Evolutionary conservation across 92 coral and sea anemone genomes (phyloP).

Genomic region (Bergia sp.): DNA sequence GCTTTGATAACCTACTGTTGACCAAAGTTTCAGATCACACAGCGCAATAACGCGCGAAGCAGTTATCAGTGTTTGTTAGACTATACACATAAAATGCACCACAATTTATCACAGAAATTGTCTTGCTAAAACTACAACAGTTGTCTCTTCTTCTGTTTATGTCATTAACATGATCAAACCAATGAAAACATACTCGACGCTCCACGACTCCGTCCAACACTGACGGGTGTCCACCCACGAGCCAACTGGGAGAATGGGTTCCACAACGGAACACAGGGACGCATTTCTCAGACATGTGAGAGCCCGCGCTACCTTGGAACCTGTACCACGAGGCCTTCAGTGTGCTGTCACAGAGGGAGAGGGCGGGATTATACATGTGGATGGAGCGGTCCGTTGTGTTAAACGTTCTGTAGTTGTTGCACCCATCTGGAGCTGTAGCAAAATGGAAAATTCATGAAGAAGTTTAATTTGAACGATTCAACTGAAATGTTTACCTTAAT

Average conservation of each 20-base stretch:
- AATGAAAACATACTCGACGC: slow-evolving; percentile 41
- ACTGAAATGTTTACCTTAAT: no score
- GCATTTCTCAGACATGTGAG: slow-evolving; percentile 27
- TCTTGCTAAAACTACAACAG: slow-evolving; percentile 15
- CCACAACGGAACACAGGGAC: slow-evolving; percentile 41
- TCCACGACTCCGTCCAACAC: slow-evolving; percentile 34
- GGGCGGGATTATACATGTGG: slow-evolving; percentile 4
- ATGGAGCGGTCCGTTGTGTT: slow-evolving; percentile 21
- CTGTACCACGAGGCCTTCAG: slow-evolving; percentile 38
- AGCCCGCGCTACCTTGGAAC: slow-evolving; percentile 45
- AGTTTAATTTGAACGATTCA: no score
- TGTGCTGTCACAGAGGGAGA: slow-evolving; percentile 40
- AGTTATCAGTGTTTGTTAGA: neutral
- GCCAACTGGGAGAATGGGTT: slow-evolving; percentile 49
- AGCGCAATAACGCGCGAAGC: slow-evolving; percentile 35
- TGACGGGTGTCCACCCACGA: slow-evolving; percentile 38
- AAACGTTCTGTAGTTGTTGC: slow-evolving; percentile 16
- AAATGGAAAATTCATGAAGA: no score
- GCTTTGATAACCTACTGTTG: no score
- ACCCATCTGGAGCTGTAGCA: slow-evolving; percentile 22
- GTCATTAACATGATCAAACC: slow-evolving; percentile 25
- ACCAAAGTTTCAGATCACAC: neutral
- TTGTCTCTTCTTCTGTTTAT: neutral
- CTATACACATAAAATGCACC: slow-evolving; percentile 26
- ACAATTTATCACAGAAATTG: slow-evolving; percentile 44